Conservation (phyloP, 35 echinoderm and acorn worm species). For the Heliocidaris erythrogramma region DNA sequence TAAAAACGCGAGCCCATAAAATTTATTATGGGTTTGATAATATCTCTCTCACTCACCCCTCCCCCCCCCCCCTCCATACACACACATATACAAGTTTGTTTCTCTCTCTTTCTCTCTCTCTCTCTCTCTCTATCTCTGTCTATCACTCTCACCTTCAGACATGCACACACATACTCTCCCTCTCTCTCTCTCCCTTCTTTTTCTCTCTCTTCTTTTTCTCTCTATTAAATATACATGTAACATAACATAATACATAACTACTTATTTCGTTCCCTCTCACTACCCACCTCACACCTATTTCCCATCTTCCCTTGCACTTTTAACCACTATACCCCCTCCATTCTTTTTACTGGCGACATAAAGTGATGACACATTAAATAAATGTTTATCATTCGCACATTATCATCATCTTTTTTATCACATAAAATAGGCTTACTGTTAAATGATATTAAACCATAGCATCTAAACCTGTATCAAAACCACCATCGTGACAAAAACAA, state of each 20-base stretch:
- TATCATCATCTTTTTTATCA: neutral
- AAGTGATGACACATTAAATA: neutral
- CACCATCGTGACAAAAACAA: no score
- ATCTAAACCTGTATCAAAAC: neutral
- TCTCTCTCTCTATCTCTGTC: neutral
- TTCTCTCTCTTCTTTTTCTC: neutral
- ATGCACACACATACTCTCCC: no score
- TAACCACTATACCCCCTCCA: neutral
- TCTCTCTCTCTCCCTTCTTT: neutral
- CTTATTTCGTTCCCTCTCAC: no score
- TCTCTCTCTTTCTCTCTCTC: neutral
- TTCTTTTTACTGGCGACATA: neutral
- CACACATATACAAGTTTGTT: neutral
- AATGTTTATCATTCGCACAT: neutral
- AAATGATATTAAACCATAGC: neutral
- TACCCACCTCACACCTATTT: no score
- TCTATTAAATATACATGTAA: neutral
- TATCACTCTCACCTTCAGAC: neutral
- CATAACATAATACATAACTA: no score
- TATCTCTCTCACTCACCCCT: neutral
- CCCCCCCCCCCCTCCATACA: no score
- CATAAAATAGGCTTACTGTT: neutral
- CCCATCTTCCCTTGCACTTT: no score
- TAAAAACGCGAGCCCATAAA: neutral
- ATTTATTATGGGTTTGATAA: neutral